Conservation (phyloP, 1,140 invertebrate genomes). For the Muscidifurax raptorellus region DNA sequence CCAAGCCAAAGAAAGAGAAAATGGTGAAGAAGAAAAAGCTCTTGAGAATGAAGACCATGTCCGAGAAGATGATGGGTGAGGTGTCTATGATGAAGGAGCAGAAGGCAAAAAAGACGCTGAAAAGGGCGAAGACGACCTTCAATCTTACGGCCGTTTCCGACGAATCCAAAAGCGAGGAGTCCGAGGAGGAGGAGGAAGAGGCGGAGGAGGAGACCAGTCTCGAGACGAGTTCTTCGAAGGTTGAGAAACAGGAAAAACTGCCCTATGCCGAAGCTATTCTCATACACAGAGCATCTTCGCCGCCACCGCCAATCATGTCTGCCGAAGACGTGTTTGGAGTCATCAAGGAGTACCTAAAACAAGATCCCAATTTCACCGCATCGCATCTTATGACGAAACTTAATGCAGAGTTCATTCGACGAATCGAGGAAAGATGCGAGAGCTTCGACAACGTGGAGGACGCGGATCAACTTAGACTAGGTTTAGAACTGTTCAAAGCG, state of each 20-base stretch:
- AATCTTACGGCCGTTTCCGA: not conserved
- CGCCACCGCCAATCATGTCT: constrained; percentile 49
- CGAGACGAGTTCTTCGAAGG: not conserved
- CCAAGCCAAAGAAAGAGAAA: not conserved
- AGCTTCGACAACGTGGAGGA: constrained; percentile 32
- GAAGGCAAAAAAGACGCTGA: constrained; percentile 23
- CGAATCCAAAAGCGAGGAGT: not conserved
- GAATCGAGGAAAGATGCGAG: constrained; percentile 38
- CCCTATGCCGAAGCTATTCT: not conserved
- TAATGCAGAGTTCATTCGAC: constrained; percentile 57
- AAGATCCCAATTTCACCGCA: constrained; percentile 29
- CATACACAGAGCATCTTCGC: not conserved
- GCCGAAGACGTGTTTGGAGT: constrained; percentile 56
- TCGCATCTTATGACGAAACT: constrained; percentile 56
- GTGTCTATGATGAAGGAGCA: not conserved
- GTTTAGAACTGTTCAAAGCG: constrained; percentile 62
- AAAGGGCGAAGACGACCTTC: constrained; percentile 40
- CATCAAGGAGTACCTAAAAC: constrained; percentile 48
- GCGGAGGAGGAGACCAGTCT: not conserved
- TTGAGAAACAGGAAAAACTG: not conserved
- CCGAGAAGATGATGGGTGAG: constrained; percentile 7
- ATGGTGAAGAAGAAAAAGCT: constrained; percentile 42
- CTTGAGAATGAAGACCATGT: constrained; percentile 51
- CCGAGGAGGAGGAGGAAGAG: not conserved
- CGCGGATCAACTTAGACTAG: constrained; percentile 50